Conservation (phyloP, 2,888 invertebrate species). For the Ophioninae sp. region DNA sequence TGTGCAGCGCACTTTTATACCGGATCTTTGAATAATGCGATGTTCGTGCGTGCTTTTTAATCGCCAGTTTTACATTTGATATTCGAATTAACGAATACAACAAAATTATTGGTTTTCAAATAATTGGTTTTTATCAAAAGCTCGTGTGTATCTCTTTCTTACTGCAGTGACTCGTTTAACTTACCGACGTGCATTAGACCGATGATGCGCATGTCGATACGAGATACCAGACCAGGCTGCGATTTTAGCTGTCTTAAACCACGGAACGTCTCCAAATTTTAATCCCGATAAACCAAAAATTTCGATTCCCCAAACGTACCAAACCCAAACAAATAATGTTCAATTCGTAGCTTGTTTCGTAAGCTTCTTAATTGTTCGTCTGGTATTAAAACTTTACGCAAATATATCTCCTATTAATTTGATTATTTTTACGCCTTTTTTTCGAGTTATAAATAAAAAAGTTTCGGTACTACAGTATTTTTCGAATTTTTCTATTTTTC, state of each 20-base stretch:
- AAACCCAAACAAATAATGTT: not conserved
- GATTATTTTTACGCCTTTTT: not conserved
- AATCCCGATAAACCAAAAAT: not conserved
- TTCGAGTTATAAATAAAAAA: not conserved
- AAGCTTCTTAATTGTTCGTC: not conserved
- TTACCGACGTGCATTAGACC: conserved; percentile 71
- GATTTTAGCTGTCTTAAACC: conserved; percentile 60
- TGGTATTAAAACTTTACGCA: not conserved
- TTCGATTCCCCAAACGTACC: not conserved
- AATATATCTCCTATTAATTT: not conserved
- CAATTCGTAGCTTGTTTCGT: not conserved
- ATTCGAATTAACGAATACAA: conserved; percentile 58
- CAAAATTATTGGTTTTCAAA: conserved; percentile 41
- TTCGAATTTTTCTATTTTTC: not conserved
- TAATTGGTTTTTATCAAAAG: conserved; percentile 1
- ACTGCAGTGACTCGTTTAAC: conserved; percentile 63
- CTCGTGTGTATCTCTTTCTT: not conserved
- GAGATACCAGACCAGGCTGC: conserved; percentile 64
- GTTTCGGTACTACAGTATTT: not conserved
- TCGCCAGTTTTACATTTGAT: conserved; percentile 42
- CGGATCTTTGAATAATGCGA: conserved; percentile 25
- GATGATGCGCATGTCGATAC: conserved; percentile 71
- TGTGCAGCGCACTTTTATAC: conserved; percentile 43
- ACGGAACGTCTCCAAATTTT: conserved; percentile 63
- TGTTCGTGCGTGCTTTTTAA: conserved; percentile 3